Conservation (phyloP, 2,888 invertebrate species). For the Phortica magna region DNA sequence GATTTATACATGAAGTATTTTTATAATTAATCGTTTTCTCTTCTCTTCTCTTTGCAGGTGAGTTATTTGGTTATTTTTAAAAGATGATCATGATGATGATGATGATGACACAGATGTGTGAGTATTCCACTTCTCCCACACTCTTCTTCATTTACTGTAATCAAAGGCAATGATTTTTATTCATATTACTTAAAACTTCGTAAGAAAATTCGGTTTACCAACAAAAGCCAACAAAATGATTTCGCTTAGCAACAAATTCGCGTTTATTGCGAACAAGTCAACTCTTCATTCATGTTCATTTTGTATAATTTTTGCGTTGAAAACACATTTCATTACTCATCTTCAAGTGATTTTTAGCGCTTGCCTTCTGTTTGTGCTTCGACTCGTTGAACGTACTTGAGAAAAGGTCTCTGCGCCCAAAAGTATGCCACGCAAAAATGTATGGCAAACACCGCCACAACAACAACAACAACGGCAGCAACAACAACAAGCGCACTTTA, state of each 20-base stretch:
- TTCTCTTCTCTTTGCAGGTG: constrained; percentile 64
- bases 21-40: background rate
- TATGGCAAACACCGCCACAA: background rate
- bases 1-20: background rate
- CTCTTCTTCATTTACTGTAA: background rate
- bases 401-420: constrained; percentile 36
- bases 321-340: too few relatives aligned
- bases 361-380: background rate
- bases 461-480: constrained; percentile 30
- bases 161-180: background rate
- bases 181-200: too few relatives aligned
- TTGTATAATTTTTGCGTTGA: too few relatives aligned
- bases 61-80: constrained; percentile 60
- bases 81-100: constrained; percentile 38
- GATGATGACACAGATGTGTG: background rate
- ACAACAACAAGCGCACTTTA: constrained; percentile 46
- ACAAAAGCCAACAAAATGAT: too few relatives aligned
- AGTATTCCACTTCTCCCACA: too few relatives aligned
- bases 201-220: too few relatives aligned
- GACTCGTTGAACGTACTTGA: background rate
- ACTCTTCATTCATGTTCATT: too few relatives aligned
- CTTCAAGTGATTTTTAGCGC: too few relatives aligned
- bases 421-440: constrained; percentile 45
- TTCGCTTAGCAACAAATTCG: too few relatives aligned
- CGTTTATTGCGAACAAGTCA: too few relatives aligned